Base-by-base conservation (phyloP, 2,113 vertebrate species). In the Rattus norvegicus region DNA sequence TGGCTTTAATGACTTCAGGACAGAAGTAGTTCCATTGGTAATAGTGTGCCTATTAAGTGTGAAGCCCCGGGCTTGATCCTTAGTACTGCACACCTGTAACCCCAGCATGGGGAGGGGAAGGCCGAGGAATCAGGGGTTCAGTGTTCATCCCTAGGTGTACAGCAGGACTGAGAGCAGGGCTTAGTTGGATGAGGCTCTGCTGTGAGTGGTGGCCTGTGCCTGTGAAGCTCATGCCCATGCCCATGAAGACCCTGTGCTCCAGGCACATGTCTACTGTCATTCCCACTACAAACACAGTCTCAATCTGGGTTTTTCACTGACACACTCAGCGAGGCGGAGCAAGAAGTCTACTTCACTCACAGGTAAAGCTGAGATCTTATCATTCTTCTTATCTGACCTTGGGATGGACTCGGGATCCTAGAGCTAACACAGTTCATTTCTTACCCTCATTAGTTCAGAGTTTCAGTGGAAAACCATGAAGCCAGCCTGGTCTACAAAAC, bases 391-490 rank as follows among this genome's bases (percentile, higher is more conserved):
- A 89, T 86, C 89, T 77, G 88, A 93, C 73, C 30, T 75, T 89
- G 65, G 59, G 75, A 52, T 10, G 10, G 10, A 93, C 49, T 88
- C 83, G 75, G n/a, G 63, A 86, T 56, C 67, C 93, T 92, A 83
- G 59, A 90, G 59, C 43, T 92, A 19, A 87, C 76, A 90, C 76
- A 93, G 52, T 28, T 96, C 36, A 93, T 56, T 76, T 86, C 49
- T 88, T 80, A 73, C 17, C 43, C 43, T 93, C 36, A 86, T 81
- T 90, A 87, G 84, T 90, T 94, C 88, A 97, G 54, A 84, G 63
- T 93, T 43, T 87, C 89, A 92, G 36, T 92, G 88, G 93, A 95
- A 97, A 90, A 70, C 28, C 28, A 28, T 7, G 36, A 30, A n/a
- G 59, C 26, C 39, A 85, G 39, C n/a, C 59, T 85, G 36, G 39